A percentile compares a stretch with the other conserved stretches of the same genome.
Evolutionary conservation across 2,113 vertebrate species (phyloP).

Genomic region (Pitta sordida): DNA sequence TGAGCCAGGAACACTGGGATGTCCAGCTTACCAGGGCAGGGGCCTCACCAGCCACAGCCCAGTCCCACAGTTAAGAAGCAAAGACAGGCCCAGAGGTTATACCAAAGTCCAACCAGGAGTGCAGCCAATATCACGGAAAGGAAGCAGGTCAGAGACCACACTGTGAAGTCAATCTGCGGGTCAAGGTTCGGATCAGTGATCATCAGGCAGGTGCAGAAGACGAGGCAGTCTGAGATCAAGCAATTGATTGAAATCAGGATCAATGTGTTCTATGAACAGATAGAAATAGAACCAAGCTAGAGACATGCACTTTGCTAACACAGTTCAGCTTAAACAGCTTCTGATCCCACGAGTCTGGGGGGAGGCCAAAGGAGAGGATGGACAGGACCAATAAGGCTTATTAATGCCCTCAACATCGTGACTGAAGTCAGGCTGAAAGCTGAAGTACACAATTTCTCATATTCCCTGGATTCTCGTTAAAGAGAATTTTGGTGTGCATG

Average conservation of each 20-base stretch:
- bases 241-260: fast-evolving
- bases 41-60: background rate
- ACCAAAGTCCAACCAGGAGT: background rate
- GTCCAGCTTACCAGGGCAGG: background rate
- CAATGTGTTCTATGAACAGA: background rate
- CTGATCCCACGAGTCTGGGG: background rate
- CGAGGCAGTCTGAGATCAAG: background rate
- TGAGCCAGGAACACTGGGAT: background rate
- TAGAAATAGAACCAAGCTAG: background rate
- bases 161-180: background rate
- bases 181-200: background rate
- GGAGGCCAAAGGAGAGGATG: background rate
- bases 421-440: background rate
- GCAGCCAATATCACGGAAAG: background rate
- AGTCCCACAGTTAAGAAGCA: background rate
- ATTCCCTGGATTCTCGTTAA: background rate
- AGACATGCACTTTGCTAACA: background rate
- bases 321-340: background rate
- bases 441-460: background rate
- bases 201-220: background rate
- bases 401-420: background rate
- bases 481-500: background rate
- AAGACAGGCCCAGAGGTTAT: background rate
- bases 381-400: background rate
- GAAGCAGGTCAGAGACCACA: background rate